Conservation (phyloP, 2,888 invertebrate genomes). For the Ormyrus pomaceus region DNA sequence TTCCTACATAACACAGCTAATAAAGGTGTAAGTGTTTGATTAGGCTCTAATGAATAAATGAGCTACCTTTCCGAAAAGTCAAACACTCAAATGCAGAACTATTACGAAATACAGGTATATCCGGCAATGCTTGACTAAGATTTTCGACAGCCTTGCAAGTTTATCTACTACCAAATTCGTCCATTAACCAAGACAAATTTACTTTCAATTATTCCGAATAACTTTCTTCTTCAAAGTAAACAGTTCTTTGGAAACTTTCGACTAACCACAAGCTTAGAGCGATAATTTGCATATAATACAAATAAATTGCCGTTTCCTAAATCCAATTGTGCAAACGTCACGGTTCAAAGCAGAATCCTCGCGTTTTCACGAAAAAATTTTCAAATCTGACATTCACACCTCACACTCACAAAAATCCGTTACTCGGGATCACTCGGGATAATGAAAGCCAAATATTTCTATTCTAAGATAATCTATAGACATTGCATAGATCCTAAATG, state of each 20-base stretch:
- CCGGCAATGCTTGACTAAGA: not conserved
- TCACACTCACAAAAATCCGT: too few relatives aligned
- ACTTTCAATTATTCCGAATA: not conserved
- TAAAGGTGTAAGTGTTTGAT: constrained; percentile 21
- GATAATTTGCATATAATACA: not conserved
- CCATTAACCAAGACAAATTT: constrained; percentile 4
- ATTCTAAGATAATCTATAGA: not conserved
- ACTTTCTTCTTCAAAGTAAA: not conserved
- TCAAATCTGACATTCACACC: too few relatives aligned
- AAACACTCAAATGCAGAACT: constrained; percentile 7
- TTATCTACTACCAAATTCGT: not conserved
- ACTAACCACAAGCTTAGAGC: not conserved
- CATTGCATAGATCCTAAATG: too few relatives aligned
- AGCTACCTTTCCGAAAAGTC: constrained; percentile 6
- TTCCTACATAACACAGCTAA: constrained; percentile 1
- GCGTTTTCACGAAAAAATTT: not conserved
- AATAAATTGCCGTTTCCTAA: not conserved
- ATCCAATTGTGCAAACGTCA: not conserved
- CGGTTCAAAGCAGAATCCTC: not conserved
- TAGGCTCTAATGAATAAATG: constrained; percentile 29
- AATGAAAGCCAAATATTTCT: not conserved
- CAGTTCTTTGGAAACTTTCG: not conserved
- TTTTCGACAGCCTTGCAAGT: not conserved
- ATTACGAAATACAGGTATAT: constrained; percentile 3
- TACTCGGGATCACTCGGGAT: too few relatives aligned